Base-by-base conservation (phyloP, 2,888 invertebrate species). In the Nephrotoma flavescens region DNA sequence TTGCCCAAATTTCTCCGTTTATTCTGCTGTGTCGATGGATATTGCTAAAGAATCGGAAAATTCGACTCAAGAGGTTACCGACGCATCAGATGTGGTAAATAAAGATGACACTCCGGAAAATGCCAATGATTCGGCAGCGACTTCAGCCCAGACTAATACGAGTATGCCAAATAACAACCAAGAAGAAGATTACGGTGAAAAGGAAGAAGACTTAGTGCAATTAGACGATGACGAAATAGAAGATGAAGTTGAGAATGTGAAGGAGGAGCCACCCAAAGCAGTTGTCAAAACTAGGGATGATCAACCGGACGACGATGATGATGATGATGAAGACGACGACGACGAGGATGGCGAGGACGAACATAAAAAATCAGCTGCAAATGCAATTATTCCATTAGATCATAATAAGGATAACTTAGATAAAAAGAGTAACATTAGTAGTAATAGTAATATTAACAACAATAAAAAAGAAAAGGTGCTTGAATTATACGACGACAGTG, bases 1-100 rank as follows among this genome's bases (percentile, higher is more conserved):
- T 89, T 97, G 96, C 91, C 97, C 97, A 4, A 97, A 97, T 91
- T 96, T 96, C 90, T 95, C 95, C 11, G 95, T 97, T 88, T 97
- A 97, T 91, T 97, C 97, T 0, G 95, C 95, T 7, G 94, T 96
- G 89, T 96, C 96, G 87, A 95, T 96, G 89, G 95, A 95, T 88
- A 90, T 92, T 87, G 92, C 91, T 12, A 90, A 87, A 44, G 86
- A 86, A 47, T 45, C 85, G 2, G 90, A 87, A 42, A 84, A 84
- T 42, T 84, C 84, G 12, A 89, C 90, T 42, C 89, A 90, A 42
- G 90, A 90, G 57, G 87, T 86, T 83, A 11, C 87, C 42, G 87
- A 89, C 42, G 87, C 87, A 85, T 42, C 87, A 87, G 87, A 88
- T 52, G 89, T 88, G 86, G 4, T 31, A 9, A 71, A 31, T 71